Percentiles rank a stretch among this genome's conserved stretches.
Evolutionary conservation across 2,888 invertebrate species (phyloP).

Genomic region (Ctena decussata): DNA sequence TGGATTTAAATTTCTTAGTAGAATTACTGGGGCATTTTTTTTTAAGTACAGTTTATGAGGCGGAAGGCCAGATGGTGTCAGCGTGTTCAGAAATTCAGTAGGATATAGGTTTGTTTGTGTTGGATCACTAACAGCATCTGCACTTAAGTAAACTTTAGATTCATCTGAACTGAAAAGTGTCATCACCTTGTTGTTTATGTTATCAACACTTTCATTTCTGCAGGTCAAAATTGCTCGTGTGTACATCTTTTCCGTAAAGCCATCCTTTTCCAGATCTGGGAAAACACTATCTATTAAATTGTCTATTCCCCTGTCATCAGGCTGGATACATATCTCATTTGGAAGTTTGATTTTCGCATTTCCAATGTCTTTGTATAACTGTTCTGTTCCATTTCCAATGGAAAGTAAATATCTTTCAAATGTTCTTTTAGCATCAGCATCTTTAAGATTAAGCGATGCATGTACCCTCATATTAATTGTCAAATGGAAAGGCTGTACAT

Average conservation of each 20-base stretch:
- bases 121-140: constrained; percentile 15
- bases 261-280: background rate
- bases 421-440: background rate
- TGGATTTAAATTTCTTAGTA: constrained; percentile 53
- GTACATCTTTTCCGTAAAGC: constrained; percentile 39
- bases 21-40: constrained; percentile 41
- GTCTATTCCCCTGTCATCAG: constrained; percentile 9
- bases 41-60: constrained; percentile 47
- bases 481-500: constrained; percentile 25
- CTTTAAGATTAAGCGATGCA: constrained; percentile 13
- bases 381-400: too few species aligned
- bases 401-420: too few species aligned
- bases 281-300: constrained; percentile 13
- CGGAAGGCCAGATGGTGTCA: constrained; percentile 54
- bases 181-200: constrained; percentile 44
- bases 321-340: constrained; percentile 7
- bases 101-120: constrained; percentile 23
- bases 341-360: background rate
- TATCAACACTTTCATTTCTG: constrained; percentile 47
- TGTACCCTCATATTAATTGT: constrained; percentile 49
- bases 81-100: constrained; percentile 53
- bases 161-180: constrained; percentile 27
- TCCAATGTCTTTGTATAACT: background rate
- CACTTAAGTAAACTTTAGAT: constrained; percentile 3
- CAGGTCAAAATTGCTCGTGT: constrained; percentile 68